Base-by-base conservation (phyloP, 1,140 invertebrate genomes). In the Pachypeltis micranthus region DNA sequence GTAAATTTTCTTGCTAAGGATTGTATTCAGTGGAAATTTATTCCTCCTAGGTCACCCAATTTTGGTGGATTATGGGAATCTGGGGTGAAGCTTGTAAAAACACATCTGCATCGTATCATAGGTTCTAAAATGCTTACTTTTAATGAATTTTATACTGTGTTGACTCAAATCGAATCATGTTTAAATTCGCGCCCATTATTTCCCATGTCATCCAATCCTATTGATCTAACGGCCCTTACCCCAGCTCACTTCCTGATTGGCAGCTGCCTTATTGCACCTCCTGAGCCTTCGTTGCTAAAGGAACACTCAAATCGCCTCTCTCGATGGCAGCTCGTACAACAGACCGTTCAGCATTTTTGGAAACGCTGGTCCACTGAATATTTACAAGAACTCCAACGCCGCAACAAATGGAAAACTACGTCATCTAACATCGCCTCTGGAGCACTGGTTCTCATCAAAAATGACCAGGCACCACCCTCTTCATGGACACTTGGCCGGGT, bases 341-440 rank as follows among this genome's bases (percentile, higher is more conserved):
- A 61, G 31, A 44, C 26, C 2, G 25, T 31, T 23, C 31, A 74
- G 62, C 64, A 69, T 12, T 74, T 73, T 59, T 76, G 74, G 65
- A 57, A 14, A 1, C 23, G 67, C 26, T 68, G 67, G 67, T 62
- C 60, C 24, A 25, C 31, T 2, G 67, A 68, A 56, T 68, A 68
- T 29, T 28, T 68, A 16, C 16, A 51, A 2, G 25, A 39, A 1
- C 31, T 67, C 1, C 44, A 63, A 31, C 54, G 64, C 29, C 56
- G 66, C 29, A 2, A 16, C 0, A 67, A 68, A 60, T 67, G 67
- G 67, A 61, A 4, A 25, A 26, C 12, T 16, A 7, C 29, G 1
- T 29, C 21, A 16, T 4, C 21, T 1, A 63, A 66, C 56, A 10
- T 66, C 25, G 16, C 25, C 1, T 3, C 39, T 16, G 64, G 62